These are phyloP conservation scores for Heliothis subflexa DNA, from an alignment of 1,140 invertebrate species.

Conservation along the genomic window DNA sequence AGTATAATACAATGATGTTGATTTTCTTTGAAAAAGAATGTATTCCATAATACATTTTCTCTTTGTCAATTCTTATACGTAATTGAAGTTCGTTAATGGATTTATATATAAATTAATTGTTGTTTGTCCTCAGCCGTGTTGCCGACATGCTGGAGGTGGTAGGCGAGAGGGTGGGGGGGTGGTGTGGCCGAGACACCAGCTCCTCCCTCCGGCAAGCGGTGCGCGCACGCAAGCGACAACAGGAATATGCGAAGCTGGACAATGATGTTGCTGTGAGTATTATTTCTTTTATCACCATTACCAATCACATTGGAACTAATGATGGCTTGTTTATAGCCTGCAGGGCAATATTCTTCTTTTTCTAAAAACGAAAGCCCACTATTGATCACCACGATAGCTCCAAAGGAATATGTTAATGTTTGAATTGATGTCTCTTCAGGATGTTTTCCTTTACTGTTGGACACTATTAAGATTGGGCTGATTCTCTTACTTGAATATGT, in stretches of 20 bases:
- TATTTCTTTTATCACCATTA: constrained; percentile 1
- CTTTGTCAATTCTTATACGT: too few species aligned
- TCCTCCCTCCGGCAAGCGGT: constrained; percentile 72
- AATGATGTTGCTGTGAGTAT: constrained; percentile 69
- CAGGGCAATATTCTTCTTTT: not conserved
- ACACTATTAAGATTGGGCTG: too few species aligned
- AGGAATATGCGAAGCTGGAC: constrained; percentile 75
- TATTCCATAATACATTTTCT: too few species aligned
- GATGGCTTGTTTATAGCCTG: not conserved
- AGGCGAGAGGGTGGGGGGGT: constrained; percentile 77
- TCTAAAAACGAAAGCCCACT: too few species aligned
- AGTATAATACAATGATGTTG: too few species aligned
- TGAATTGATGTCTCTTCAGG: too few species aligned
- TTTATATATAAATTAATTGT: not conserved
- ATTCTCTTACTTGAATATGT: too few species aligned
- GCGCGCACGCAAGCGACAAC: constrained; percentile 65
- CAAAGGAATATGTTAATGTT: too few species aligned
- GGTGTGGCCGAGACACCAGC: constrained; percentile 76
- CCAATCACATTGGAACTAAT: not conserved
- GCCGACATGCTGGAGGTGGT: constrained; percentile 82
- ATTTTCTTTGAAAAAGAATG: too few species aligned
- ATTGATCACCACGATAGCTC: too few species aligned
- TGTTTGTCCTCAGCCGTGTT: constrained; percentile 74
- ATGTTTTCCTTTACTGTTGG: too few species aligned
- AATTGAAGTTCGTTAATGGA: too few species aligned